A percentile compares a stretch with the other conserved stretches of the same genome.
Evolutionary conservation across 2,113 vertebrate genomes (phyloP).

Genomic region (Grallaria varia): DNA sequence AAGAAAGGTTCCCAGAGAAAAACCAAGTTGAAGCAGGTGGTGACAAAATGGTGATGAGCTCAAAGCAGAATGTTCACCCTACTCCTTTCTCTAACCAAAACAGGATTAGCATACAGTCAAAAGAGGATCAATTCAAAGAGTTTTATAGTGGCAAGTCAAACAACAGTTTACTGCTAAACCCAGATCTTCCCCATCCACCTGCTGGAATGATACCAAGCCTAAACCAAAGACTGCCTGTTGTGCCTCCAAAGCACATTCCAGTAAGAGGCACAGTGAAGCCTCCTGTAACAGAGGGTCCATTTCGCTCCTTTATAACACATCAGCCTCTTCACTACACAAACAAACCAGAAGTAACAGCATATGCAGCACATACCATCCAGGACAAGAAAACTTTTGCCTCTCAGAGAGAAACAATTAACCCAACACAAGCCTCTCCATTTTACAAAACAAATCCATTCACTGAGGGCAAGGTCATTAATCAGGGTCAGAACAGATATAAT

Average conservation of each 20-base stretch:
- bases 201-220: not conserved
- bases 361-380: slow-evolving; percentile 34
- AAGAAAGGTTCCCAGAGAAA: not conserved
- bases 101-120: not conserved
- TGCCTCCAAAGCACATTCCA: not conserved
- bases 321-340: slow-evolving; percentile 49
- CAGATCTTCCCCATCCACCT: not conserved
- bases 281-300: slow-evolving; percentile 22
- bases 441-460: not conserved
- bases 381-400: not conserved
- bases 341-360: slow-evolving; percentile 52
- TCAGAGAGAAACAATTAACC: not conserved
- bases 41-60: not conserved
- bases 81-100: not conserved
- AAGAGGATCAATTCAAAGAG: not conserved
- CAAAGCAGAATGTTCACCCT: not conserved
- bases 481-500: not conserved
- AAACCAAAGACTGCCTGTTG: not conserved
- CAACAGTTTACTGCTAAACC: slow-evolving; percentile 3
- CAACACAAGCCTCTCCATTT: not conserved
- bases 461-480: not conserved
- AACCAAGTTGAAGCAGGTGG: not conserved
- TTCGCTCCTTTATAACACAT: not conserved
- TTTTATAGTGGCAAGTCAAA: not conserved
- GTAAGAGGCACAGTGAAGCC: slow-evolving; percentile 24